phyloP scores from a whole-genome alignment of 1,140 invertebrate genomes.

The Solenopsis invicta region DNA sequence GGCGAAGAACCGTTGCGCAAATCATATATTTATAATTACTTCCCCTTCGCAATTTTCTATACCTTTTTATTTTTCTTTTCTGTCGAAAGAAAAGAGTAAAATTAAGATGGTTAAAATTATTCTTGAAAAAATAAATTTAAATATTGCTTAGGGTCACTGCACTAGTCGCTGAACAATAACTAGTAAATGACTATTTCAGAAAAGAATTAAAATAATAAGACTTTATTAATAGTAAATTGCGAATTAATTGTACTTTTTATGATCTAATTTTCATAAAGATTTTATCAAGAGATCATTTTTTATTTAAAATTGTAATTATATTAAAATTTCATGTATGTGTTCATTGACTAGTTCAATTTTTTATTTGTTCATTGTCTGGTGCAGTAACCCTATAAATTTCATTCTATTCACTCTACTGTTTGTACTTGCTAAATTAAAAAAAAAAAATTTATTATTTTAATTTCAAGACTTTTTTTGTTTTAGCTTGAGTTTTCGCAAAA shows the following conservation, averaged over 20 bases:
- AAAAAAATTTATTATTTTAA: constrained; percentile 4
- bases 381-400: neutral
- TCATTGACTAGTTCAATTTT: too few species aligned
- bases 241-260: too few species aligned
- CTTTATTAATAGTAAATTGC: too few species aligned
- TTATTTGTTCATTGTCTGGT: too few species aligned
- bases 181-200: too few species aligned
- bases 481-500: neutral
- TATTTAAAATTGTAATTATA: too few species aligned
- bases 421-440: neutral
- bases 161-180: too few species aligned
- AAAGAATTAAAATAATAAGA: too few species aligned
- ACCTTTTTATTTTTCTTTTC: neutral
- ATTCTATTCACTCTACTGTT: neutral
- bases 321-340: too few species aligned
- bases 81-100: neutral
- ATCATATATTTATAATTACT: constrained; percentile 41
- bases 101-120: constrained; percentile 16
- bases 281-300: too few species aligned
- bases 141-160: neutral
- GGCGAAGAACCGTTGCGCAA: constrained; percentile 18
- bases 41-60: neutral
- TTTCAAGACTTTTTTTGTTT: neutral
- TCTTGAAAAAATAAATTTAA: neutral
- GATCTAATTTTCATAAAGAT: too few species aligned